Conservation (phyloP, 2,797 vertebrate genomes). For the Clamator glandarius region DNA sequence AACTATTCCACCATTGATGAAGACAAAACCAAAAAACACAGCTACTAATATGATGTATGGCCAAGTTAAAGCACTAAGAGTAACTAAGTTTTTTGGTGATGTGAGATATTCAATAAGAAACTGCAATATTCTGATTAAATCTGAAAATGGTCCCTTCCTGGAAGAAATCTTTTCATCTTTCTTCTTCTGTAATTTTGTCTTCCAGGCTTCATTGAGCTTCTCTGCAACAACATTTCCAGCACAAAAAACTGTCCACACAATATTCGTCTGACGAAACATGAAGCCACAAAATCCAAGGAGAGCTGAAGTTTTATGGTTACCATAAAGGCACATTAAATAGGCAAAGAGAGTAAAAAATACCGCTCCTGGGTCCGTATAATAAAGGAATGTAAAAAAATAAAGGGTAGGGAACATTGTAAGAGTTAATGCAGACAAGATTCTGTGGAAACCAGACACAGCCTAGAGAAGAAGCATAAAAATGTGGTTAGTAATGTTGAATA, state of each 20-base stretch:
- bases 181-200: constrained; percentile 85
- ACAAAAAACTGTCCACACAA: constrained; percentile 95
- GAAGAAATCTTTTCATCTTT: constrained; percentile 83
- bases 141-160: constrained; percentile 76
- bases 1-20: constrained; percentile 90
- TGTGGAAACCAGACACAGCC: constrained; percentile 83
- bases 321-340: constrained; percentile 95
- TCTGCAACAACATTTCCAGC: constrained; percentile 86
- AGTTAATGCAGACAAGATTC: constrained; percentile 86
- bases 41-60: constrained; percentile 82
- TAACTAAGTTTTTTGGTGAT: constrained; percentile 75
- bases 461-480: constrained; percentile 68
- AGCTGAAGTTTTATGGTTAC: constrained; percentile 91
- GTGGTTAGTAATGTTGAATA: not conserved
- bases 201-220: constrained; percentile 90
- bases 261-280: constrained; percentile 95
- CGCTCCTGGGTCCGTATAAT: constrained; percentile 95
- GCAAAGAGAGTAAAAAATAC: constrained; percentile 95
- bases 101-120: constrained; percentile 83
- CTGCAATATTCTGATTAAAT: constrained; percentile 73
- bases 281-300: constrained; percentile 90
- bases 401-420: constrained; percentile 92
- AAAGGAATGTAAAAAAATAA: constrained; percentile 98
- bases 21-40: constrained; percentile 84
- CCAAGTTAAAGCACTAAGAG: constrained; percentile 82